Base-by-base conservation (phyloP, 1,140 invertebrate species). In the Mamestra configurata region DNA sequence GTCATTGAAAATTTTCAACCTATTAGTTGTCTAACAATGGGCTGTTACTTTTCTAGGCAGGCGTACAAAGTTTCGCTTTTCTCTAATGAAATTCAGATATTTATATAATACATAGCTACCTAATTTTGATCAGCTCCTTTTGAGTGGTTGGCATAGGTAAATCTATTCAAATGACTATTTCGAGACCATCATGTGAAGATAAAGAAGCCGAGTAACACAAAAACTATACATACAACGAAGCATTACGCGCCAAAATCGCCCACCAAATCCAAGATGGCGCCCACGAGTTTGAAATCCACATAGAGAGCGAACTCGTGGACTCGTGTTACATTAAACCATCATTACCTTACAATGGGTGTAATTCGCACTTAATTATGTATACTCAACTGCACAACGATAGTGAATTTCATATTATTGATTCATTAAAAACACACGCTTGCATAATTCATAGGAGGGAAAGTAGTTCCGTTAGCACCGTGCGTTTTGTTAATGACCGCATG, bases 341-440 rank as follows among this genome's bases (percentile, higher is more conserved):
- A 57, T 27, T 57, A 66, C 18, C 8, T 43, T 40, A 66, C 61
- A 66, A 66, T 40, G 18, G 35, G 61, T 40, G 40, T 37, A 55
- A 55, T 61, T 59, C 10, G 6, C 35, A 70, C 20, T 20, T 24
- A 18, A 20, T n/a, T 37, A 18, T 13, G n/a, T 18, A 24, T 51
- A 71, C 11, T 24, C 13, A 40, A 40, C 24, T n/a, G 55, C 40
- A 31, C 22, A 76, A 76, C 55, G 72, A 76, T 49, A 76, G 53
- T 59, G 72, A 76, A 76, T 61, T 76, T 76, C 72, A 76, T 61
- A 73, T 71, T 53, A 71, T 76, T 55, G 57, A 76, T 76, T 61
- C 72, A 76, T 61, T 70, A 70, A 70, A 70, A 70, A 49, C 66
- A n/a, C 49, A 61, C 55, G 72, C 51, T 76, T 76, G 72, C 55